phyloP scores from a whole-genome alignment of 2,888 invertebrate species.

The Gasteruption jaculator region DNA sequence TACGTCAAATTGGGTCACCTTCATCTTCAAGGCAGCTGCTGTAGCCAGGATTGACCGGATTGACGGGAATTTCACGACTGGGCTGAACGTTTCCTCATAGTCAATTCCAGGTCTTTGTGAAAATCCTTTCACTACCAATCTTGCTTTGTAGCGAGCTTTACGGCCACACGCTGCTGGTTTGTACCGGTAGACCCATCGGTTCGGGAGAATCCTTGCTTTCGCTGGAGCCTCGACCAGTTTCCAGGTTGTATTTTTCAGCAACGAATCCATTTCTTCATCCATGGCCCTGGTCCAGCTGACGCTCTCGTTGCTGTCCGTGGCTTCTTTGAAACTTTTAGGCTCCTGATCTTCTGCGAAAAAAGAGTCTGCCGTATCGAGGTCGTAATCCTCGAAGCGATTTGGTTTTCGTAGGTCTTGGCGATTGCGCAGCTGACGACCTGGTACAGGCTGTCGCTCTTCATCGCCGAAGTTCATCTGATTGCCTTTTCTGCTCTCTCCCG shows the following conservation, averaged over 20 bases:
- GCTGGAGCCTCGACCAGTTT: background rate
- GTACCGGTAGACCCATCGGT: slow-evolving; percentile 4
- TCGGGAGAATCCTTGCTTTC: background rate
- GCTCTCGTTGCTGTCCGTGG: background rate
- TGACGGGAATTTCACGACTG: slow-evolving; percentile 31
- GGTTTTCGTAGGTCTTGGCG: background rate
- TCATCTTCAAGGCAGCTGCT: slow-evolving; percentile 24
- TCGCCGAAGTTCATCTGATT: too few relatives aligned
- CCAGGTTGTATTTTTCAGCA: slow-evolving; percentile 7
- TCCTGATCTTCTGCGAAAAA: background rate
- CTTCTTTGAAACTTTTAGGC: slow-evolving; percentile 4
- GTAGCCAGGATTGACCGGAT: slow-evolving; percentile 28
- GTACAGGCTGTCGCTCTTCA: too few relatives aligned
- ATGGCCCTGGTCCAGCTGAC: slow-evolving; percentile 7
- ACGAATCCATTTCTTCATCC: slow-evolving; percentile 13
- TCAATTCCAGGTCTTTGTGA: slow-evolving; percentile 28
- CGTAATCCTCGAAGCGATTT: background rate
- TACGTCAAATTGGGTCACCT: slow-evolving; percentile 32
- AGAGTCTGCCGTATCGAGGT: background rate
- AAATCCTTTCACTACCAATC: slow-evolving; percentile 32
- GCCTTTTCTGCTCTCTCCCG: too few relatives aligned
- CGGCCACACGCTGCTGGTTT: slow-evolving; percentile 24
- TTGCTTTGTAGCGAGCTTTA: slow-evolving; percentile 29
- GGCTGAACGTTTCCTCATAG: slow-evolving; percentile 35
- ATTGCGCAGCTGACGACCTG: background rate